Evolutionary conservation across 2,797 vertebrate species (phyloP), one percentile per base, ranked within the genome.

Genomic region (Periophthalmus magnuspinnatus): DNA sequence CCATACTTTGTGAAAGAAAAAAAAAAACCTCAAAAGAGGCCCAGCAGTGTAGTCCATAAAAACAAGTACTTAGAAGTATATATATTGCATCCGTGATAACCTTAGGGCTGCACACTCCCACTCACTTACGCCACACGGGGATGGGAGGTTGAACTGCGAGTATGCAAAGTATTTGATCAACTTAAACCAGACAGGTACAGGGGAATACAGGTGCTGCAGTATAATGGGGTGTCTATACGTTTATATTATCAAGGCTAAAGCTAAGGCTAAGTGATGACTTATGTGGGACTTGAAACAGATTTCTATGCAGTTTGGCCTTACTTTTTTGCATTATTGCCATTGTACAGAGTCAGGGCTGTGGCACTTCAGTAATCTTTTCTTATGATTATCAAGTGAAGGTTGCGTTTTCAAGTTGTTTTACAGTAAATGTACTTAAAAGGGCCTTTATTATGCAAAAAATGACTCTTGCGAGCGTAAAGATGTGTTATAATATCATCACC

Each of bases 81-180:
- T 72, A 59, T 70, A 60, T 74, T 72, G 36, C 52, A n/a, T 65
- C 56, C 69, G 19, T 34, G 9, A 56, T 48, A 65, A 75, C 68
- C 71, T 72, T 32, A 22, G 22, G 59, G 45, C 55, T n/a, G 64
- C 22, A 63, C 68, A 72, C 76, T 22, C 75, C 77, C 71, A 77
- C 81, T 0, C 24, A 10, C 56, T 5, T 2, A 32, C 34, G 36
- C 5, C 65, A 33, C 67, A 58, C 17, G 33, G 0, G 5, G 19
- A 55, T 8, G 2, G 16, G 13, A 1, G 28, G 28, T 0, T 54
- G 47, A 59, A 70, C 63, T 22, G 38, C 2, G 13, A 28, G 8
- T 50, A 19, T 19, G 48, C 28, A 57, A n/a, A 61, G 55, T 62
- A 55, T 54, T 8, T 17, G 61, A 64, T 64, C 13, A 3, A 21